Conservation (phyloP, 2,113 vertebrate species). For the Gavialis gangeticus region DNA sequence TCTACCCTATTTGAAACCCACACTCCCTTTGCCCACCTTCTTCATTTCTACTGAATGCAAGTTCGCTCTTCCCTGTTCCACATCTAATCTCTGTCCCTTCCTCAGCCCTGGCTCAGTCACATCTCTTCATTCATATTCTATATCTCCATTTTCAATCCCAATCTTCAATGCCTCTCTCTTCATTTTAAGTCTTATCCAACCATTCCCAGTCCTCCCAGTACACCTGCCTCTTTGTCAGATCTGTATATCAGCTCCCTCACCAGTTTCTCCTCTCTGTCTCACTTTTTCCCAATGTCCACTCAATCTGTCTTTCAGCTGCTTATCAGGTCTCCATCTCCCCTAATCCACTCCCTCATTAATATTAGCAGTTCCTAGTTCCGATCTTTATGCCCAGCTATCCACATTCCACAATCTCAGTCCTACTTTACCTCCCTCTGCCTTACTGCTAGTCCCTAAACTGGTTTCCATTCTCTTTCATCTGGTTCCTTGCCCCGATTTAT, state of each 20-base stretch:
- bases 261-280: not conserved
- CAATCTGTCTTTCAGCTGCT: not conserved
- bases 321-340: not conserved
- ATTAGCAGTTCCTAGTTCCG: not conserved
- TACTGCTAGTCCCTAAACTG: not conserved
- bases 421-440: fast-evolving
- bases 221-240: not conserved
- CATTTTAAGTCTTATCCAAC: not conserved
- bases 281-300: not conserved
- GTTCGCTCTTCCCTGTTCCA: too few relatives aligned
- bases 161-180: not conserved
- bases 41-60: too few relatives aligned
- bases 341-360: not conserved
- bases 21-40: too few relatives aligned
- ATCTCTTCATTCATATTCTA: not conserved
- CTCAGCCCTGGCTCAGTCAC: not conserved
- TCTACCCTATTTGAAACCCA: too few relatives aligned
- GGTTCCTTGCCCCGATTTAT: not conserved
- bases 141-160: not conserved
- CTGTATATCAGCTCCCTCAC: not conserved
- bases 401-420: not conserved
- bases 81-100: not conserved
- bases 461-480: not conserved
- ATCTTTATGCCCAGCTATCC: not conserved
- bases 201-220: not conserved